Evolutionary conservation across 2,888 invertebrate genomes (phyloP).

Genomic region (Cryptus armator): DNA sequence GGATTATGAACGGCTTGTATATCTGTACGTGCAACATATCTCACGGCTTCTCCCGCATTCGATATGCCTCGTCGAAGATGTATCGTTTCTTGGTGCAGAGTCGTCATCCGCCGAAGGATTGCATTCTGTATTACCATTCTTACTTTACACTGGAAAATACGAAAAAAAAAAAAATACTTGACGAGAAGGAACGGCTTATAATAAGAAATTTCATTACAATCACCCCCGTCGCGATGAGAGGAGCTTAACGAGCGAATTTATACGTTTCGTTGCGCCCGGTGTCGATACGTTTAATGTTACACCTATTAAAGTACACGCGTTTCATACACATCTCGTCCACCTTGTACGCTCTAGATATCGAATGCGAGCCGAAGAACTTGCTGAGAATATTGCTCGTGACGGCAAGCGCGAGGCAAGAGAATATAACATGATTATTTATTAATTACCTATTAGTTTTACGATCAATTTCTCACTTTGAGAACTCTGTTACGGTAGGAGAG

Average conservation of each 20-base stretch:
- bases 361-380: neutral
- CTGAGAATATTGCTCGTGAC: conserved; percentile 7
- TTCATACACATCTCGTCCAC: neutral
- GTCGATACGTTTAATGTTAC: conserved; percentile 60
- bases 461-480: conserved; percentile 58
- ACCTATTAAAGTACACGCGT: conserved; percentile 45
- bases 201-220: conserved; percentile 60
- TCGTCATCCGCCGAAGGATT: conserved; percentile 46
- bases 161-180: conserved; percentile 12
- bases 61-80: conserved; percentile 64
- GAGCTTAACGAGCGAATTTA: conserved; percentile 63
- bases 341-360: conserved; percentile 31
- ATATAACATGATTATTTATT: conserved; percentile 52
- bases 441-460: conserved; percentile 58
- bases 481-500: conserved; percentile 33
- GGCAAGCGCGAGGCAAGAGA: neutral
- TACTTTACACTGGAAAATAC: neutral
- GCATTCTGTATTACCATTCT: conserved; percentile 6
- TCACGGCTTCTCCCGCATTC: conserved; percentile 47
- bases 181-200: neutral
- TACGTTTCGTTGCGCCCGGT: conserved; percentile 49
- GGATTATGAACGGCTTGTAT: conserved; percentile 46
- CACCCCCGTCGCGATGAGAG: conserved; percentile 61
- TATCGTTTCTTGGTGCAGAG: conserved; percentile 54
- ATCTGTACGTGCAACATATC: conserved; percentile 28